Percentiles rank a stretch among this genome's conserved stretches.
These are phyloP conservation scores for Agrotis clavis DNA, from an alignment of 2,888 invertebrate genomes.

Conservation along the genomic window DNA sequence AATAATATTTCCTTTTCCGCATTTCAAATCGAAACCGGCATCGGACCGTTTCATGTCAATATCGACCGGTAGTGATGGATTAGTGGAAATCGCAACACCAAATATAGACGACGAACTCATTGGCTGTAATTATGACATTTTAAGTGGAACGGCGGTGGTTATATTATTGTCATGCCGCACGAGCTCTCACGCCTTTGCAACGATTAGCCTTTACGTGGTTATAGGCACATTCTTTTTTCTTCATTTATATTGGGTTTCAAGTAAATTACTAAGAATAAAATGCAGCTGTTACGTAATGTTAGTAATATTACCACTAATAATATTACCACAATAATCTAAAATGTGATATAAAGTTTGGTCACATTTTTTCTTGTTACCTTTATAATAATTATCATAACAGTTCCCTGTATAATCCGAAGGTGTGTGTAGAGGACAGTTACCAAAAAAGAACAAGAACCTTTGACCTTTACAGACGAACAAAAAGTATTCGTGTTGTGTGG, in stretches of 20 bases:
- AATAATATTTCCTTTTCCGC: conserved; percentile 60
- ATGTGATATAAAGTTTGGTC: too few relatives aligned
- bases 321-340: not conserved
- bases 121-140: conserved; percentile 48
- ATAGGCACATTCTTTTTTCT: not conserved
- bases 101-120: conserved; percentile 51
- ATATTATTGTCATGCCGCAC: conserved; percentile 24
- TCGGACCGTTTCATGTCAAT: conserved; percentile 47
- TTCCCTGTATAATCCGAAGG: not conserved
- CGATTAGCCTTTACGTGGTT: not conserved
- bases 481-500: conserved; percentile 19
- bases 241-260: not conserved
- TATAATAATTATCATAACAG: not conserved
- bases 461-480: conserved; percentile 23
- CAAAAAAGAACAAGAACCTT: not conserved
- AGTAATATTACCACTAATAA: not conserved
- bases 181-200: conserved; percentile 29
- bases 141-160: conserved; percentile 33
- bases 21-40: conserved; percentile 51
- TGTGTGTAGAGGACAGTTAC: not conserved
- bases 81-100: conserved; percentile 55
- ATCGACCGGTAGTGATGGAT: conserved; percentile 55
- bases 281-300: not conserved
- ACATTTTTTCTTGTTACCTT: too few relatives aligned
- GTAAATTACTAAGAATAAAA: not conserved